Evolutionary conservation across 2,113 vertebrate species (phyloP).

Genomic region (Sylvia atricapilla): DNA sequence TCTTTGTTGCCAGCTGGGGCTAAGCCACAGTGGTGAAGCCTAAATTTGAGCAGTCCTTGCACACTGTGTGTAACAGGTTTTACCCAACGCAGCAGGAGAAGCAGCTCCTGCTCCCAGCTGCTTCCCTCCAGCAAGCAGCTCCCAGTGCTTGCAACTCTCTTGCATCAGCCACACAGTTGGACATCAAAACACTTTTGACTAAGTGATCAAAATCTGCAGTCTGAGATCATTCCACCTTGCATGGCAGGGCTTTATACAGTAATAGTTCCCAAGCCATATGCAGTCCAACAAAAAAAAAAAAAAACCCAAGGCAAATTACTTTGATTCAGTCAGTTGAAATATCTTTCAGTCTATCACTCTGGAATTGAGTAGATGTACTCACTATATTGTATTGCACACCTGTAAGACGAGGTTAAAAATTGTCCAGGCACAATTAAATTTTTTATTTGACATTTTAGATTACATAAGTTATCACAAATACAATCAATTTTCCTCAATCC

Average conservation of each 20-base stretch:
- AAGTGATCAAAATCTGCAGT: background rate
- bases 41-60: background rate
- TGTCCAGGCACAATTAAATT: background rate
- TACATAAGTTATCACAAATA: background rate
- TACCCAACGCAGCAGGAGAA: background rate
- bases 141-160: background rate
- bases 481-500: background rate
- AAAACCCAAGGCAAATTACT: background rate
- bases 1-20: background rate
- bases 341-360: background rate
- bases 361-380: background rate
- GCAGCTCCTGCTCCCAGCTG: background rate
- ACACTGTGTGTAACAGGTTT: background rate
- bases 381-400: background rate
- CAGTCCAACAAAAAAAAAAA: background rate
- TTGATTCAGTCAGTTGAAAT: background rate
- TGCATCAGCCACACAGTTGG: background rate
- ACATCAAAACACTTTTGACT: fast-evolving
- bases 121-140: background rate
- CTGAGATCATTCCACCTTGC: background rate
- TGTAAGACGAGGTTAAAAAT: background rate
- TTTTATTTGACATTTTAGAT: background rate
- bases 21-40: background rate
- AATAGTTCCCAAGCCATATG: background rate
- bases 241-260: background rate